Conservation (phyloP, 1,140 invertebrate species). For the Odontomachus brunneus region DNA sequence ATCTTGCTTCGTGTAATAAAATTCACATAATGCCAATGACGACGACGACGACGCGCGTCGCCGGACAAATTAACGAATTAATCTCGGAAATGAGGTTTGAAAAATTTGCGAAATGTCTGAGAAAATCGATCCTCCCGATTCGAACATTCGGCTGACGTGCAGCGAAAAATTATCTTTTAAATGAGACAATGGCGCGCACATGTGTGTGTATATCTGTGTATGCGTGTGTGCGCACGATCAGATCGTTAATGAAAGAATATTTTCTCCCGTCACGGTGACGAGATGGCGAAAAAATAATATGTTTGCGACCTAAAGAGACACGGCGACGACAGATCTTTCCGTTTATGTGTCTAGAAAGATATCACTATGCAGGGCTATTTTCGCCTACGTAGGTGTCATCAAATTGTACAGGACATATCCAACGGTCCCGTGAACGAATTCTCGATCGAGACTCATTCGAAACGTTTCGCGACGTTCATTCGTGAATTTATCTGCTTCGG, state of each 20-base stretch:
- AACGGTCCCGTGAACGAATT: conserved; percentile 1
- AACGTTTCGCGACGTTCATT: conserved; percentile 31
- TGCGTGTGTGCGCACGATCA: too few species aligned
- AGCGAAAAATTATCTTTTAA: conserved; percentile 17
- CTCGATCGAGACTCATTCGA: too few species aligned
- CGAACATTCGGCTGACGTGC: too few species aligned
- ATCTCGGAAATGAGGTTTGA: neutral
- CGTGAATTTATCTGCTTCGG: conserved; percentile 24
- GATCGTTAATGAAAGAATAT: conserved; percentile 3
- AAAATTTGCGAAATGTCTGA: neutral
- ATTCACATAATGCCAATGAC: neutral
- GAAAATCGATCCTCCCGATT: conserved; percentile 11
- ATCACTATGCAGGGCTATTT: conserved; percentile 25
- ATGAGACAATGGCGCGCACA: neutral
- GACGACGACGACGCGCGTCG: neutral
- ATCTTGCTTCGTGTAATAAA: neutral
- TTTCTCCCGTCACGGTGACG: neutral
- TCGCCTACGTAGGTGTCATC: conserved; percentile 1
- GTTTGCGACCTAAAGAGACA: neutral
- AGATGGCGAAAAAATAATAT: neutral
- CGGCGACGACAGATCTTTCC: neutral
- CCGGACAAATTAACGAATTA: conserved; percentile 6
- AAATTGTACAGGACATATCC: neutral
- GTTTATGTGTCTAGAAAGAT: conserved; percentile 17
- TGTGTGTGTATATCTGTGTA: neutral